Evolutionary conservation across 2,888 invertebrate genomes (phyloP), one percentile per base, ranked within the genome.

Genomic region (Serripes groenlandicus): DNA sequence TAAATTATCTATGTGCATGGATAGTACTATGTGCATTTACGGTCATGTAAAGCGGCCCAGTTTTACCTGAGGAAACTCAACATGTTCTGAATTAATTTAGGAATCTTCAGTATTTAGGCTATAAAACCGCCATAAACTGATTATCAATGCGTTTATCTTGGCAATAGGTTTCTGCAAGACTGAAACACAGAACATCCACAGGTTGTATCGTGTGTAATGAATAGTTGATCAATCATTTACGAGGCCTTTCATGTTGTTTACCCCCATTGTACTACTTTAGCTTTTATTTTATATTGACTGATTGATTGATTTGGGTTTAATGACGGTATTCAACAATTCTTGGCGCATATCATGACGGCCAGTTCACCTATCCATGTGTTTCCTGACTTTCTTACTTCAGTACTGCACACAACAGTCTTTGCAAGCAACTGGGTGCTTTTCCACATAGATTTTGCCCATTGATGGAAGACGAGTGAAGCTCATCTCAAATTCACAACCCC

Each of bases 91-190:
- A 26, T 56, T 56, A 56, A 56, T 56, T 56, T n/a, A 3, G 23
- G 56, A n/a, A 23, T 56, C 56, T 26, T 56, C 56, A 56, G 56
- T 23, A 56, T n/a, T 56, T 56, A 21, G 21, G 56, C 56, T 56
- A 56, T 56, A 26, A 56, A 56, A 56, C 11, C 56, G 56, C 2
- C 23, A 56, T 56, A 56, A 56, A 56, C 49, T 11, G 23, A 56
- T 56, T 56, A 56, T 56, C 56, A 26, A 56, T 26, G 23, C 18
- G 42, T 42, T 15, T 15, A 42, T 42, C 42, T 42, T 42, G 42
- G 42, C 42, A 42, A 9, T 18, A 18, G 42, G 9, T 42, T 42
- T 18, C 42, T 42, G 42, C 11, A 15, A 42, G 42, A 42, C 42
- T 42, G 42, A 18, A 18, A 42, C 9, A 9, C 42, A 42, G 18